These are phyloP conservation scores for Ricordea florida DNA, from an alignment of 92 coral and sea anemone genomes.

Conservation along the genomic window DNA sequence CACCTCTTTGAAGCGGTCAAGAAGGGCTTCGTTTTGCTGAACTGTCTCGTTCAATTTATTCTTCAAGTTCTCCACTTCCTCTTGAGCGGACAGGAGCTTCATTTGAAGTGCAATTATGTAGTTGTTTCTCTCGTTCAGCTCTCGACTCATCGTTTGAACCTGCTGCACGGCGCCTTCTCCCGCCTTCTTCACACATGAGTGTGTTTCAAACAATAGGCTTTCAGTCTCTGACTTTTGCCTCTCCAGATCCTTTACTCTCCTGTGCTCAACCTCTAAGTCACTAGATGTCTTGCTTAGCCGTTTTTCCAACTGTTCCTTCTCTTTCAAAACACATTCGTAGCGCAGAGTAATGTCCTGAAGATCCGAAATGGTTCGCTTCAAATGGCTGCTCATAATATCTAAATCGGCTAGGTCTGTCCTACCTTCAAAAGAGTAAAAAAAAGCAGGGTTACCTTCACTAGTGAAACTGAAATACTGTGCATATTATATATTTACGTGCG, in stretches of 20 bases:
- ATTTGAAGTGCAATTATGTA: slow-evolving; percentile 93
- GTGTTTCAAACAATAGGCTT: slow-evolving; percentile 58
- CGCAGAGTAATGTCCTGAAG: slow-evolving; percentile 80
- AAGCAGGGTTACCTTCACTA: too few species aligned
- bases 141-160: slow-evolving; percentile 61
- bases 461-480: too few species aligned
- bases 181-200: slow-evolving; percentile 68
- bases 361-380: slow-evolving; percentile 72
- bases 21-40: slow-evolving; percentile 57
- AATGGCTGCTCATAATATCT: slow-evolving; percentile 80
- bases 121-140: slow-evolving; percentile 83
- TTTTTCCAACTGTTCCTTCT: slow-evolving; percentile 63
- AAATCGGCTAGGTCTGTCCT: slow-evolving; percentile 26
- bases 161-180: slow-evolving; percentile 66
- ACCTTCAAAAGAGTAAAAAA: too few species aligned
- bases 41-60: slow-evolving; percentile 56
- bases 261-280: slow-evolving; percentile 62
- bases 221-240: slow-evolving; percentile 61
- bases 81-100: slow-evolving; percentile 87
- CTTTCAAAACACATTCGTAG: slow-evolving; percentile 72
- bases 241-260: slow-evolving; percentile 70
- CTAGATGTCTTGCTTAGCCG: slow-evolving; percentile 52
- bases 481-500: too few species aligned
- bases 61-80: slow-evolving; percentile 72
- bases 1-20: slow-evolving; percentile 63